Conservation (phyloP, 2,113 vertebrate genomes). For the Orientallactaga bullata region DNA sequence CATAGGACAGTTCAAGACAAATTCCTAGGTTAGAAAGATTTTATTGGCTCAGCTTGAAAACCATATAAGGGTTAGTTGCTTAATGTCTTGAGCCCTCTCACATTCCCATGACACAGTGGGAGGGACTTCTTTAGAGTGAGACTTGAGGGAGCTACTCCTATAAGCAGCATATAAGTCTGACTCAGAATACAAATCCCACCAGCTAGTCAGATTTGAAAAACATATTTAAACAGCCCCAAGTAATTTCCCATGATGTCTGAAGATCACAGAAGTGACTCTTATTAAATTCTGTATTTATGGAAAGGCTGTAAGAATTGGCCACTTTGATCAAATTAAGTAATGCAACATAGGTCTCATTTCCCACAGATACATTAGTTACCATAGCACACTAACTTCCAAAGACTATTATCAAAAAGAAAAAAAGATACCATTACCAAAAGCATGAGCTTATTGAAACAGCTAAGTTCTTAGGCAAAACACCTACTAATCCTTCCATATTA, state of each 20-base stretch:
- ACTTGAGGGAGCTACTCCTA: background rate
- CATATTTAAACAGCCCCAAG: background rate
- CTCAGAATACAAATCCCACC: background rate
- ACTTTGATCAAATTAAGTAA: background rate
- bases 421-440: background rate
- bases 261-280: background rate
- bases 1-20: background rate
- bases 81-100: background rate
- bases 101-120: background rate
- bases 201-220: background rate
- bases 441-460: too few relatives aligned
- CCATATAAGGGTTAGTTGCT: background rate
- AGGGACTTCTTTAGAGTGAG: background rate
- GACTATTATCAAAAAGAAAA: background rate
- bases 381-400: too few relatives aligned
- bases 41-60: background rate
- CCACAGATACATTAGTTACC: background rate
- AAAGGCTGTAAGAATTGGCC: background rate
- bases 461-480: too few relatives aligned
- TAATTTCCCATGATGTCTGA: background rate
- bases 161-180: background rate
- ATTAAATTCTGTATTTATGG: background rate
- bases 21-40: too few relatives aligned
- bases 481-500: background rate
- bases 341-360: background rate